Conservation (phyloP, 1,140 invertebrate genomes). For the Eupeodes corollae region DNA sequence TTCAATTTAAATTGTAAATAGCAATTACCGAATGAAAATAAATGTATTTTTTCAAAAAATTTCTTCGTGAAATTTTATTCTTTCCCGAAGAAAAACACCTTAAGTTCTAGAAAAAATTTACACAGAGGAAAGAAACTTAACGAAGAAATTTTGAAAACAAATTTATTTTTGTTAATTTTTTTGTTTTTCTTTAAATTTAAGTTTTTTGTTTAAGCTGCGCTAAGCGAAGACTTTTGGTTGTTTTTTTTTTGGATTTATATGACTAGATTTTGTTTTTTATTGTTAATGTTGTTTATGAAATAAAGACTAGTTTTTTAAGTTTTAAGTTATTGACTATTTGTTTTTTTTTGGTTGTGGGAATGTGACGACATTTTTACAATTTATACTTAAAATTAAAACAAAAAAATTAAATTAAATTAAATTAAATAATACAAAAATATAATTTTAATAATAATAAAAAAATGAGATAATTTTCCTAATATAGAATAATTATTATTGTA, state of each 20-base stretch:
- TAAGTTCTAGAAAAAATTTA: constrained; percentile 28
- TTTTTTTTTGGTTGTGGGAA: constrained; percentile 3
- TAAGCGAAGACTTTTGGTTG: constrained; percentile 2
- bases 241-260: constrained; percentile 8
- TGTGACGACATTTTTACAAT: neutral
- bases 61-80: constrained; percentile 5
- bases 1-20: constrained; percentile 6
- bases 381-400: neutral
- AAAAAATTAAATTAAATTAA: neutral
- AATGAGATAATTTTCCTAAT: no score
- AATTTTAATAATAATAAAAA: neutral
- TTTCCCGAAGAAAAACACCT: constrained; percentile 20
- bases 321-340: constrained; percentile 13
- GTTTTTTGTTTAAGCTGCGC: neutral
- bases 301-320: neutral
- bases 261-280: constrained; percentile 12
- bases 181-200: neutral
- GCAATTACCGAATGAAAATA: constrained; percentile 2
- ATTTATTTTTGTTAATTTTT: neutral
- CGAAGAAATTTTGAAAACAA: constrained; percentile 10
- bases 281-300: neutral
- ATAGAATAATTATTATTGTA: no score
- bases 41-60: constrained; percentile 3
- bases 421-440: constrained; percentile 13
- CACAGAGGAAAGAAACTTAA: constrained; percentile 9